phyloP scores from a whole-genome alignment of 2,888 invertebrate genomes.

The Lordiphosa fenestrarum region DNA sequence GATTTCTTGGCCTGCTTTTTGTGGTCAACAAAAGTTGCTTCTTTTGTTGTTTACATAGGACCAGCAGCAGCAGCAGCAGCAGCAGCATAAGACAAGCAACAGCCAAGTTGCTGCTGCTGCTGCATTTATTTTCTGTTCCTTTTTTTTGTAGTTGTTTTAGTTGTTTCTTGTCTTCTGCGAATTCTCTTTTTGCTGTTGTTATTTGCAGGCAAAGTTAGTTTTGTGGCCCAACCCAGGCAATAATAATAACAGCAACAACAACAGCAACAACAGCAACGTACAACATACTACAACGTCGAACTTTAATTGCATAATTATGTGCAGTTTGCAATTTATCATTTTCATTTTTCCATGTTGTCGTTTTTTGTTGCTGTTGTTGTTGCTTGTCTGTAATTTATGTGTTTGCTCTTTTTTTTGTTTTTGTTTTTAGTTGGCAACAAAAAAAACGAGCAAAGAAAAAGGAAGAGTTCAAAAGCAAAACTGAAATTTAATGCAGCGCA shows the following conservation, averaged over 20 bases:
- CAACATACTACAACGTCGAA: slow-evolving; percentile 73
- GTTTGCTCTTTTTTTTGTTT: slow-evolving; percentile 31
- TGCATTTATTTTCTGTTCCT: slow-evolving; percentile 21
- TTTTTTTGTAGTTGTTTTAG: slow-evolving; percentile 20
- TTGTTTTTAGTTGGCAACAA: slow-evolving; percentile 11
- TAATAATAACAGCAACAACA: slow-evolving; percentile 58
- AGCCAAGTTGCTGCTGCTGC: slow-evolving; percentile 40
- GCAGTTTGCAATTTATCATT: slow-evolving; percentile 81
- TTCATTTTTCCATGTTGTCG: slow-evolving; percentile 77
- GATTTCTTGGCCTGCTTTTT: slow-evolving; percentile 12
- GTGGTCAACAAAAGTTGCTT: slow-evolving; percentile 3
- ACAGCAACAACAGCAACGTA: slow-evolving; percentile 13
- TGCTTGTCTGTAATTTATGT: slow-evolving; percentile 59
- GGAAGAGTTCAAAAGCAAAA: slow-evolving; percentile 15
- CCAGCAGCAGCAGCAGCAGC: slow-evolving; percentile 26
- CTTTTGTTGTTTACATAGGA: slow-evolving; percentile 41
- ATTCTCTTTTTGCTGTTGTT: slow-evolving; percentile 23
- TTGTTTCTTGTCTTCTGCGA: slow-evolving; percentile 30
- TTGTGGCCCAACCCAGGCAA: slow-evolving; percentile 45
- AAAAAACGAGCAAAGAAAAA: slow-evolving; percentile 2
- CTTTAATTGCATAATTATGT: slow-evolving; percentile 81
- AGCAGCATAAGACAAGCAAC: slow-evolving; percentile 38
- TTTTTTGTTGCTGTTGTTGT: slow-evolving; percentile 62
- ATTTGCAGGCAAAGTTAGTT: slow-evolving; percentile 42
- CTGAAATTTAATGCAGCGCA: slow-evolving; percentile 54